These are phyloP conservation scores for Campylomormyrus numenius DNA, from an alignment of 2,113 vertebrate species.

Conservation along the genomic window DNA sequence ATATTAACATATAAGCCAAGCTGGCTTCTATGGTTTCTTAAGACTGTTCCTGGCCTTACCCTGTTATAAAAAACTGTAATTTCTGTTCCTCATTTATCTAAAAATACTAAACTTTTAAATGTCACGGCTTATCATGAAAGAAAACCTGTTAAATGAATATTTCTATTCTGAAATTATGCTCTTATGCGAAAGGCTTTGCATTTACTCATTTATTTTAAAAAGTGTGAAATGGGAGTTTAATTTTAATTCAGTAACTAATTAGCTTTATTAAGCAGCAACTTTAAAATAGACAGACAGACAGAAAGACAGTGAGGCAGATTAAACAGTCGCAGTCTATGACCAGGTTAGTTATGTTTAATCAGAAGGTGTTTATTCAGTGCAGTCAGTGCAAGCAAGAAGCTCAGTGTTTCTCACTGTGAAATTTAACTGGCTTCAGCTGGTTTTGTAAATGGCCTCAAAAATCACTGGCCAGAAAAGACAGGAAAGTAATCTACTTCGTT, in stretches of 20 bases:
- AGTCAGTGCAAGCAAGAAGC: not conserved
- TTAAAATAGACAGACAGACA: not conserved
- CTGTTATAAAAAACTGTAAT: not conserved
- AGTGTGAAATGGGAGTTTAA: not conserved
- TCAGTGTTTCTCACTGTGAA: not conserved
- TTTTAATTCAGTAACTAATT: not conserved
- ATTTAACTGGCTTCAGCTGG: not conserved
- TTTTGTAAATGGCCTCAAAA: slow-evolving; percentile 2
- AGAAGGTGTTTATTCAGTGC: not conserved
- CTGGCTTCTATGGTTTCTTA: not conserved
- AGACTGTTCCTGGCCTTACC: not conserved
- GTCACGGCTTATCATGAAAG: not conserved
- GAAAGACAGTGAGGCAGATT: not conserved
- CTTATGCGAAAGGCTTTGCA: not conserved
- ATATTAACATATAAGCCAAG: not conserved
- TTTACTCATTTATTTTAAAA: not conserved
- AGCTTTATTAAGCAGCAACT: not conserved
- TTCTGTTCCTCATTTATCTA: not conserved
- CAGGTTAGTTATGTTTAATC: not conserved
- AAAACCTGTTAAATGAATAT: not conserved
- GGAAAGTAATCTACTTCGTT: not conserved
- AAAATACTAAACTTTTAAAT: not conserved
- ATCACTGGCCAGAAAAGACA: not conserved
- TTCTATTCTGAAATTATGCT: not conserved
- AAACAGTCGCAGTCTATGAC: not conserved